Conservation (phyloP, 2,113 vertebrate genomes). For the Channa maculata region DNA sequence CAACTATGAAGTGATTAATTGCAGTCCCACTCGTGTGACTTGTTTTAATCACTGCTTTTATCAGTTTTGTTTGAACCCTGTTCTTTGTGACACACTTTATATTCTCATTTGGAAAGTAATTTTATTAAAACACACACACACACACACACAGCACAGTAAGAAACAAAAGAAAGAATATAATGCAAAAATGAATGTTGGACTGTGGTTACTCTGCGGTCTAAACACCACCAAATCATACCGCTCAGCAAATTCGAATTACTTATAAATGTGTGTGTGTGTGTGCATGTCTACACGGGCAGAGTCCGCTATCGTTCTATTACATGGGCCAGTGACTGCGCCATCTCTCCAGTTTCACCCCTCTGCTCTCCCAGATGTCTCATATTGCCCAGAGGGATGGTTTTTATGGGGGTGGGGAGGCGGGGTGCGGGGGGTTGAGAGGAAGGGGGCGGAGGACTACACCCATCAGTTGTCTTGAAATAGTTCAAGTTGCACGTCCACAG, state of each 20-base stretch:
- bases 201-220: slow-evolving; percentile 31
- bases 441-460: slow-evolving; percentile 52
- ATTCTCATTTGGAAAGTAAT: not conserved
- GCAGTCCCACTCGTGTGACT: too few relatives aligned
- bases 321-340: slow-evolving; percentile 79
- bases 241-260: slow-evolving; percentile 51
- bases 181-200: slow-evolving; percentile 16
- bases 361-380: slow-evolving; percentile 78
- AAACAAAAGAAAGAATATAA: slow-evolving; percentile 7
- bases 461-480: slow-evolving; percentile 73
- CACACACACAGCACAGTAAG: not conserved
- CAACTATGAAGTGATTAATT: too few relatives aligned
- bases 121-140: not conserved
- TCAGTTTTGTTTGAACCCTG: not conserved
- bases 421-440: slow-evolving; percentile 56
- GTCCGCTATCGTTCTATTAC: slow-evolving; percentile 80
- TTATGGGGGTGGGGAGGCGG: not conserved
- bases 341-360: slow-evolving; percentile 76
- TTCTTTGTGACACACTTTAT: not conserved
- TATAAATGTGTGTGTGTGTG: slow-evolving; percentile 22
- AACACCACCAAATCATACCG: slow-evolving; percentile 29
- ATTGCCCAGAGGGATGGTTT: slow-evolving; percentile 74
- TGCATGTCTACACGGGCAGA: slow-evolving; percentile 38
- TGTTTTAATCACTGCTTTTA: not conserved
- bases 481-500: slow-evolving; percentile 51